These are phyloP conservation scores for Rhinichthys klamathensis DNA, from an alignment of 2,113 vertebrate genomes.

Conservation along the genomic window DNA sequence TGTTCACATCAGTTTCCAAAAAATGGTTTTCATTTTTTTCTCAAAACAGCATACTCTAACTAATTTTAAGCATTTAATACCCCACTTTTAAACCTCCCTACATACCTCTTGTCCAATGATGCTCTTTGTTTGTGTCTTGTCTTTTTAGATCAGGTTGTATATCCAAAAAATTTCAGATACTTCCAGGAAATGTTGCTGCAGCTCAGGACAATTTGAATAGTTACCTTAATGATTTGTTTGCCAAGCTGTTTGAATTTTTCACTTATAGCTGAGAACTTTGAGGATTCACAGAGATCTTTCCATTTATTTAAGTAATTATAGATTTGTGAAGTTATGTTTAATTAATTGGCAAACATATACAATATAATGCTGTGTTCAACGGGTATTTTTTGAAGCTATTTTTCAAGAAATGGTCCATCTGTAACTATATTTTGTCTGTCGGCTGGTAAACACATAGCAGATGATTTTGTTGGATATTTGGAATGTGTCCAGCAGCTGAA, in stretches of 20 bases:
- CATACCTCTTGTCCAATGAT: slow-evolving; percentile 2
- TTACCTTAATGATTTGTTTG: slow-evolving; percentile 62
- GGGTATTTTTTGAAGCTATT: background rate
- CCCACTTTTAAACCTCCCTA: too few relatives aligned
- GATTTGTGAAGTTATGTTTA: background rate
- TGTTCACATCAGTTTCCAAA: background rate
- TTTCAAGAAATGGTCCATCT: background rate
- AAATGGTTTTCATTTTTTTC: background rate
- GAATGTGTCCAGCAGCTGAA: slow-evolving; percentile 4
- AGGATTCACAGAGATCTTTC: slow-evolving; percentile 25
- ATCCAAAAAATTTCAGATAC: slow-evolving; percentile 21
- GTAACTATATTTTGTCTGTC: background rate
- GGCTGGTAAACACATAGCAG: slow-evolving; percentile 17
- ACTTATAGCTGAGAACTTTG: background rate
- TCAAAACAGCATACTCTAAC: background rate
- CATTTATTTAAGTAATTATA: background rate
- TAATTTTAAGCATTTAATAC: slow-evolving; percentile 4
- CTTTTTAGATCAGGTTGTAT: slow-evolving; percentile 49
- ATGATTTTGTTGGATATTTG: slow-evolving; percentile 11
- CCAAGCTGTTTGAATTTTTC: background rate
- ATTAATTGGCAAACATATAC: background rate
- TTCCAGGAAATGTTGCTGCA: slow-evolving; percentile 40
- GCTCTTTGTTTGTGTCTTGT: slow-evolving; percentile 18
- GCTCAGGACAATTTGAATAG: slow-evolving; percentile 49
- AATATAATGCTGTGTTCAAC: background rate